Evolutionary conservation across 2,888 invertebrate genomes (phyloP).

Genomic region (Tipula unca): DNA sequence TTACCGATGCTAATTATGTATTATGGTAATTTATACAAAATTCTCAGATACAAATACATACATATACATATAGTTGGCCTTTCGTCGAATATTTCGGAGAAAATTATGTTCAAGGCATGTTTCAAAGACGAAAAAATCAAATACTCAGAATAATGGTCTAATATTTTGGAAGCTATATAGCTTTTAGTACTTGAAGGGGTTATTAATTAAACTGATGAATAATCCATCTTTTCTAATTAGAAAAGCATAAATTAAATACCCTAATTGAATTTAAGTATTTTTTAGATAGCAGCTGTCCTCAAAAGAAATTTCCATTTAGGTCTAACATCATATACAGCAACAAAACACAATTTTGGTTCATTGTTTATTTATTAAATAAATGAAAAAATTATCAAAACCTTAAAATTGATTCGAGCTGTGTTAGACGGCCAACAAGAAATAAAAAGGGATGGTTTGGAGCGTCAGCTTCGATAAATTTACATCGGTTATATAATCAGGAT

Average conservation of each 20-base stretch:
- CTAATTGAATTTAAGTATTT: neutral
- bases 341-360: neutral
- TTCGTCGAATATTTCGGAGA: neutral
- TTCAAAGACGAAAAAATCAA: neutral
- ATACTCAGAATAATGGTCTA: too few species aligned
- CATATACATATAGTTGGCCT: too few species aligned
- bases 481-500: too few species aligned
- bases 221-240: neutral
- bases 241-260: neutral
- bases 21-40: too few species aligned
- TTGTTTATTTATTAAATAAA: neutral
- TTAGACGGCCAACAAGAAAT: too few species aligned
- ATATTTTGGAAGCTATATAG: neutral
- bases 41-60: too few species aligned
- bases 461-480: too few species aligned
- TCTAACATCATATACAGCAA: neutral
- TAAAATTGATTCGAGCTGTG: too few species aligned
- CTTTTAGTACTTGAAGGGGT: neutral
- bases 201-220: neutral
- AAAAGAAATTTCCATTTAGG: neutral
- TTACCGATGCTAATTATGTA: neutral
- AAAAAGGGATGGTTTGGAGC: too few species aligned
- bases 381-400: neutral
- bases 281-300: neutral
- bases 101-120: neutral